Conservation (phyloP, 2,888 invertebrate genomes). For the Synergus itoensis region DNA sequence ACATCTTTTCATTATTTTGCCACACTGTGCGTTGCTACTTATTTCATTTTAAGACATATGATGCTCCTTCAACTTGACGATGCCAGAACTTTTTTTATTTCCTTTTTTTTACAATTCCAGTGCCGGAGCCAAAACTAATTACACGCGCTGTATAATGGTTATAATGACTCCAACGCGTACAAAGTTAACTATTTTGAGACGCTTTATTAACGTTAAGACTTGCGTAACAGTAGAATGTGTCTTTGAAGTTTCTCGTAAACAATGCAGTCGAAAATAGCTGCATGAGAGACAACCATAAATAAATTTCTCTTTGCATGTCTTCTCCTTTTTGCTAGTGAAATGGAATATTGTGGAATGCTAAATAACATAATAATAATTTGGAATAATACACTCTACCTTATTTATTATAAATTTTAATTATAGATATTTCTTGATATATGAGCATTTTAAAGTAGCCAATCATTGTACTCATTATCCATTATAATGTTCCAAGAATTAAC, state of each 20-base stretch:
- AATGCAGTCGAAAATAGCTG: conserved; percentile 6
- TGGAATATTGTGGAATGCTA: neutral
- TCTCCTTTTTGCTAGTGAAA: neutral
- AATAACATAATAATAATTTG: no score
- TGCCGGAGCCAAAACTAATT: conserved; percentile 33
- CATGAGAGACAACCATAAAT: conserved; percentile 8
- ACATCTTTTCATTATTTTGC: no score
- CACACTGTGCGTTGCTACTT: no score
- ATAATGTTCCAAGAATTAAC: no score
- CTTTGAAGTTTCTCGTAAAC: conserved; percentile 40
- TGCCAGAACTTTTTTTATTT: neutral
- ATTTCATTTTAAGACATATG: no score
- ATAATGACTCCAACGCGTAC: conserved; percentile 4
- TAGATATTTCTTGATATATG: no score
- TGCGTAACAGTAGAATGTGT: conserved; percentile 22
- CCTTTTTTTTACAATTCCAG: neutral
- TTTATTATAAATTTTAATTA: no score
- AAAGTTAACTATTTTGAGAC: conserved; percentile 17
- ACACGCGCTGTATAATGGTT: conserved; percentile 22
- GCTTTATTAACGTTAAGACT: conserved; percentile 28
- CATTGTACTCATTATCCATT: no score
- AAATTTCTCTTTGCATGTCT: neutral
- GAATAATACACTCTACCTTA: no score
- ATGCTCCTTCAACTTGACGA: no score
- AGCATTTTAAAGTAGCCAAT: no score